Base-by-base conservation (phyloP, 2,888 invertebrate genomes). In the Belgica antarctica region DNA sequence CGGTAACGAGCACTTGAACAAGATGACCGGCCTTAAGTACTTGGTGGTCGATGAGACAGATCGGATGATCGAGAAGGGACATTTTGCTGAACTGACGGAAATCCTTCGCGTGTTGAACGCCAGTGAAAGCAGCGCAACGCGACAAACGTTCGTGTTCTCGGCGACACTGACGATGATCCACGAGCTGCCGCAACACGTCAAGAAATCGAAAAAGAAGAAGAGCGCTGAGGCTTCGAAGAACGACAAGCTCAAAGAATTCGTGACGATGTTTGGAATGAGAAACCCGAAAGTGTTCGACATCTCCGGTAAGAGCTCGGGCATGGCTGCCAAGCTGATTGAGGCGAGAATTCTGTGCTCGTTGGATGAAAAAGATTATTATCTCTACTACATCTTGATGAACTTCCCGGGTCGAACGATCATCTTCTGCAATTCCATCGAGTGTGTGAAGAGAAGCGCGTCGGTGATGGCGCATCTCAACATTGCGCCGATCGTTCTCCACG, bases 11-110 rank as follows among this genome's bases (percentile, higher is more conserved):
- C 92, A 93, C 81, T 81, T 94, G 28, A 85, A 84, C 72, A 87
- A 90, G 77, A 77, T 94, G 15, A 81, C 87, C 72, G 82, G 86
- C 65, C 85, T 92, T 59, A 94, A 94, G 76, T 94, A 88, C 79
- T 81, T 99, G 72, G 96, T 94, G 0, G 92, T 98, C 73, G 99
- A 99, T 79, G 99, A 99, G 82, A 97, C 98, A 0, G 99, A 99
- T 80, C 85, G 99, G 72, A 98, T 99, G 98, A 82, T 98, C 15
- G 98, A 99, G 77, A 89, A 88, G 73, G 95, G 95, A 0, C 98
- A 99, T 78, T 99, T 98, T 78, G 89, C 92, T 73, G 98, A 99
- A 80, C 78, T 99, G 1, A 86, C 89, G 22, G 85, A 88, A 12
- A 80, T 99, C 41, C 77, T 99, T 2, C 90, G 90, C 73, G 81